Conservation (phyloP, 2,797 vertebrate species). For the Leptoclinus maculatus region DNA sequence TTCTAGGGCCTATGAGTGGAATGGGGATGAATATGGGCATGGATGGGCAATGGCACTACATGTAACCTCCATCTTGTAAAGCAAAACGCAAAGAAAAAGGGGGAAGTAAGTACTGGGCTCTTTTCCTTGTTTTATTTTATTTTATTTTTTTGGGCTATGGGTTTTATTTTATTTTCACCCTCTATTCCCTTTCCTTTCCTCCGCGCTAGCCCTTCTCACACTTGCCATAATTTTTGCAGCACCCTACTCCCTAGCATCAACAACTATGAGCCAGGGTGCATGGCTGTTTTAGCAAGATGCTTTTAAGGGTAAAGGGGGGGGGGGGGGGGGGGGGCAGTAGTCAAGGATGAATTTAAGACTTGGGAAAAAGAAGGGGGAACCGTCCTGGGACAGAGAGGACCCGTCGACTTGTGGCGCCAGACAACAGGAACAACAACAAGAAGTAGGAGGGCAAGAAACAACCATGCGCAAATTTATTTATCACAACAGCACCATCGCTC, state of each 20-base stretch:
- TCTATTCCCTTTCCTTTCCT: slow-evolving; percentile 54
- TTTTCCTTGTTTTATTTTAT: slow-evolving; percentile 81
- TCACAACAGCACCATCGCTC: slow-evolving; percentile 85
- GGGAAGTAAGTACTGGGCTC: slow-evolving; percentile 96
- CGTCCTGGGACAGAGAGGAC: slow-evolving; percentile 83
- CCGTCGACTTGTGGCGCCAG: slow-evolving; percentile 81
- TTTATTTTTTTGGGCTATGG: slow-evolving; percentile 67
- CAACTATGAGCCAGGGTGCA: slow-evolving; percentile 41
- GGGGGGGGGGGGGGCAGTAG: background rate
- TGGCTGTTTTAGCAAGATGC: slow-evolving; percentile 50
- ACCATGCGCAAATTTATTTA: slow-evolving; percentile 89
- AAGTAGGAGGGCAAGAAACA: slow-evolving; percentile 76
- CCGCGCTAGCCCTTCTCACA: slow-evolving; percentile 29
- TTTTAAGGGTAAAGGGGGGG: slow-evolving; percentile 24
- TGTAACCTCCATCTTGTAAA: slow-evolving; percentile 89
- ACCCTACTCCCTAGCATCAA: slow-evolving; percentile 22
- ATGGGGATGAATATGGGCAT: slow-evolving; percentile 95
- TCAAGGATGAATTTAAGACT: slow-evolving; percentile 60
- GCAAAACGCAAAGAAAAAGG: slow-evolving; percentile 92
- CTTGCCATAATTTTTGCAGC: slow-evolving; percentile 28
- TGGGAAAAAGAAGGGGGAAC: slow-evolving; percentile 65
- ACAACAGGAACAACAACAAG: slow-evolving; percentile 68
- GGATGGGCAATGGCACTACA: slow-evolving; percentile 94
- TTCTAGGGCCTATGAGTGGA: slow-evolving; percentile 91
- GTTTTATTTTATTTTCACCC: slow-evolving; percentile 38